Conservation (phyloP, 2,797 vertebrate genomes). For the Sebastes trivittatus region DNA sequence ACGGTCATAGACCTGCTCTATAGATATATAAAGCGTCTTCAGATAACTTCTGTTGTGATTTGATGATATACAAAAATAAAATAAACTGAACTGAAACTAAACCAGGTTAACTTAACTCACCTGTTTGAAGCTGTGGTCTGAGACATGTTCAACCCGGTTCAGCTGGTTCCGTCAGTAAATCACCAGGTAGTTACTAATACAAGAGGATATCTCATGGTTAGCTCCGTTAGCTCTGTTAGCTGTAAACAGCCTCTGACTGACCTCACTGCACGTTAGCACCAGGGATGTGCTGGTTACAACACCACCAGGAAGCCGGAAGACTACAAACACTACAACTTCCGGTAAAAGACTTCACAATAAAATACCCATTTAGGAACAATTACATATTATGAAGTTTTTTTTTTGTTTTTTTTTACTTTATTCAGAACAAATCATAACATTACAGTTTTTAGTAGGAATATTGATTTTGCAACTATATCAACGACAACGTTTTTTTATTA, state of each 20-base stretch:
- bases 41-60: no score
- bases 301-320: not conserved
- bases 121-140: not conserved
- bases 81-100: not conserved
- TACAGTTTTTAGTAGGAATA: no score
- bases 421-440: no score
- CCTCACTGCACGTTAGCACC: not conserved
- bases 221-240: not conserved
- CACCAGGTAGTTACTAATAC: no score
- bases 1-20: no score
- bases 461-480: no score
- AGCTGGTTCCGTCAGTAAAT: no score
- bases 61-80: no score
- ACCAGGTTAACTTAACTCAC: not conserved
- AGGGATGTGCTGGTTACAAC: constrained; percentile 1
- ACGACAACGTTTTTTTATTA: no score
- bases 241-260: not conserved
- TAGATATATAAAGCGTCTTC: no score
- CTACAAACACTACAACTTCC: constrained; percentile 1
- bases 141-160: not conserved
- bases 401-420: no score
- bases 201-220: not conserved
- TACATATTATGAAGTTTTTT: no score
- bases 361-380: not conserved
- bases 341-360: not conserved